Base-by-base conservation (phyloP, 2,113 vertebrate species). In the Albula goreensis region DNA sequence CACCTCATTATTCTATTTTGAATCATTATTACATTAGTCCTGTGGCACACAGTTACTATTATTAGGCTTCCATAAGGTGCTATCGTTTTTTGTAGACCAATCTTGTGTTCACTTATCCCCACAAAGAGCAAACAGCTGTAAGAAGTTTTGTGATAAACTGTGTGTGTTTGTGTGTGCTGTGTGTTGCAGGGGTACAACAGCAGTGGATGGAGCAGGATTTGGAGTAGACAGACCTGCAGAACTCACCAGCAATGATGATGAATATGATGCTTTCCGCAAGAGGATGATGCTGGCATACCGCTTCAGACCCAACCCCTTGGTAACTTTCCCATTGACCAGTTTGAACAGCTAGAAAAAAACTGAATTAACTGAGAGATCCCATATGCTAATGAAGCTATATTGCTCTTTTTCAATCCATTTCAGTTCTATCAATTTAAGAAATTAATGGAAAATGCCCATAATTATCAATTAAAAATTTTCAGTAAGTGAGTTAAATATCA, bases 241-340 rank as follows among this genome's bases (percentile, higher is more conserved):
- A 86, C 96, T 99, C 0, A 89, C 89, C 50, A 98, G 96, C 92
- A 95, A 92, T 31, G 98, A 99, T 0, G 98, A 99, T 0, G 98
- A 99, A 89, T 99, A 98, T 0, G 98, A 99, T n/a, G 98, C 98
- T 0, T 99, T 97, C 89, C 96, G 98, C 0, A 99, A 99, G 81
- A 94, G 98, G 78, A 99, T 99, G 98, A 99, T 99, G 98, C 93
- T 99, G 50, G 98, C 98, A 0, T 99, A 99, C 90, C 96, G 98
- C 51, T 99, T 99, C 96, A 96, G 98, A 80, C 98, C 98, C 5
- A 99, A 99, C 88, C 98, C 98, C 0, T 85, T 98, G 97, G 97
- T 99, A 92, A 93, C 63, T 78, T 12, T 22, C 5, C 77, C 25
- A 2, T 48, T 1, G 13, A 48, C 12, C 11, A 50, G 22, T n/a